These are phyloP conservation scores for Crotalus helleri DNA, from an alignment of 2,113 vertebrate species.

Conservation along the genomic window DNA sequence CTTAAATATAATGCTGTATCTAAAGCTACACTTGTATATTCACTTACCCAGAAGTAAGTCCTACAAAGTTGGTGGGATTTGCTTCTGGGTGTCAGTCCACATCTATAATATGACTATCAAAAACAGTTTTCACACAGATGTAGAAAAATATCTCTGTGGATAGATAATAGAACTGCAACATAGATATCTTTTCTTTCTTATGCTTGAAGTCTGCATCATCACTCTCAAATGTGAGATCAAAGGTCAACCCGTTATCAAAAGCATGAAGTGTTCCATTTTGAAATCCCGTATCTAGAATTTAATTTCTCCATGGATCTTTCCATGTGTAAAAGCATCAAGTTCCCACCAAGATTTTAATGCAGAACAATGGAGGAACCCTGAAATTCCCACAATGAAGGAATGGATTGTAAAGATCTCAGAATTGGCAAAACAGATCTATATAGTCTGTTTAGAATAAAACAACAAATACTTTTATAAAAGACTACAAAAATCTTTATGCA, in stretches of 20 bases:
- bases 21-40: neutral
- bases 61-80: neutral
- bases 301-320: neutral
- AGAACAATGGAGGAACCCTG: neutral
- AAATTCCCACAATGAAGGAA: neutral
- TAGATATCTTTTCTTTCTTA: neutral
- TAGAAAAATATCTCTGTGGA: neutral
- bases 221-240: neutral
- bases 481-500: neutral
- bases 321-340: neutral
- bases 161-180: neutral
- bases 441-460: neutral
- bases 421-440: neutral
- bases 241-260: neutral
- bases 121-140: neutral
- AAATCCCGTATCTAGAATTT: neutral
- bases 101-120: neutral
- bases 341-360: neutral
- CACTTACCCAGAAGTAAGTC: neutral
- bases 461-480: neutral
- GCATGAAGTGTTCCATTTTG: neutral
- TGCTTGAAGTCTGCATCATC: neutral
- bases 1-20: neutral
- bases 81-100: neutral
- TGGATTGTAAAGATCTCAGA: neutral